Conservation (phyloP, 2,113 vertebrate species). For the Chauna torquata region DNA sequence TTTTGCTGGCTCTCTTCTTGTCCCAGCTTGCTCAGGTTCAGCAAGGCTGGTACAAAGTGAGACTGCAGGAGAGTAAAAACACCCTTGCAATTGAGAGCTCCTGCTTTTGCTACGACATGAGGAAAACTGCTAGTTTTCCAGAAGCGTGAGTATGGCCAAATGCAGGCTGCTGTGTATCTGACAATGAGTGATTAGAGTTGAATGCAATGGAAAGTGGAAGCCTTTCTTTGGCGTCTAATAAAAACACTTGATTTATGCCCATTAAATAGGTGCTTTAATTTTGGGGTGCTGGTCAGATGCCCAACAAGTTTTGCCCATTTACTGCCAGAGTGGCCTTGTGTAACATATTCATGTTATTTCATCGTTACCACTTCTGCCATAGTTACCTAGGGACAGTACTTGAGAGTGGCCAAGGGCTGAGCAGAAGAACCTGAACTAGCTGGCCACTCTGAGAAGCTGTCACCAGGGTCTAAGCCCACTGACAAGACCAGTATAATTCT, state of each 20-base stretch:
- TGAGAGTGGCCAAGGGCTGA: not conserved
- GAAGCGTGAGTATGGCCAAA: not conserved
- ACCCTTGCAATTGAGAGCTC: not conserved
- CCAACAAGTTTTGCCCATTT: not conserved
- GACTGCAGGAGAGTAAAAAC: not conserved
- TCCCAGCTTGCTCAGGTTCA: not conserved
- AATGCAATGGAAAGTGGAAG: not conserved
- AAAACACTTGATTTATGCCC: not conserved
- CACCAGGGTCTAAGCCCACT: not conserved
- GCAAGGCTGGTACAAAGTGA: not conserved
- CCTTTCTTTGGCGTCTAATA: not conserved
- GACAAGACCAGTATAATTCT: not conserved
- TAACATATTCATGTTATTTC: not conserved
- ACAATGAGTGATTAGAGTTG: not conserved
- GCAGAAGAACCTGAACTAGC: not conserved
- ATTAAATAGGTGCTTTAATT: not conserved
- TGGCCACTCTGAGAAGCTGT: not conserved
- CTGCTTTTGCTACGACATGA: not conserved
- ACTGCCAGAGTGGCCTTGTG: no score
- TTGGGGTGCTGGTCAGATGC: not conserved
- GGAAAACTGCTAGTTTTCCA: not conserved
- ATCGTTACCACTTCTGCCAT: not conserved
- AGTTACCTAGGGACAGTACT: accelerated
- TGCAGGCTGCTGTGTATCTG: not conserved
- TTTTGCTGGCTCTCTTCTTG: not conserved